Conservation (phyloP, 2,113 vertebrate species). For the Megatriorchis doriae region DNA sequence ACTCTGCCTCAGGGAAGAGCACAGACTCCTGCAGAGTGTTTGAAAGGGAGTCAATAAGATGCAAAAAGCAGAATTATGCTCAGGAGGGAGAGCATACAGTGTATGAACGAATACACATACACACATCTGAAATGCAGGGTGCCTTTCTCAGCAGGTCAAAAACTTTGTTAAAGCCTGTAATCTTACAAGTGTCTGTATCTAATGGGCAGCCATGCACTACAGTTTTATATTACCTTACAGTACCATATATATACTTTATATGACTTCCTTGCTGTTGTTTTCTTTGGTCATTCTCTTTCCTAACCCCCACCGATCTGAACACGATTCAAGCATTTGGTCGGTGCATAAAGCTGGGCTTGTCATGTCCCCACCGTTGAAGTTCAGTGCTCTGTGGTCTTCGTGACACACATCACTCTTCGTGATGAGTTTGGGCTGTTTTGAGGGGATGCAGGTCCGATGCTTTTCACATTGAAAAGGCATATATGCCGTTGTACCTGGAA, state of each 20-base stretch:
- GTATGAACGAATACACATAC: neutral
- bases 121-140: neutral
- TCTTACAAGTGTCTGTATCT: neutral
- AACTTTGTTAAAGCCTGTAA: neutral
- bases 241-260: neutral
- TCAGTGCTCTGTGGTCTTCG: neutral
- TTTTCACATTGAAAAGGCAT: neutral
- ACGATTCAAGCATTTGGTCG: rapidly evolving
- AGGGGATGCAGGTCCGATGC: neutral
- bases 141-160: neutral
- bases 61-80: neutral
- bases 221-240: neutral
- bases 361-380: rapidly evolving
- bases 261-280: neutral
- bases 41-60: neutral
- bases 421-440: neutral
- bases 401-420: no score
- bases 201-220: neutral
- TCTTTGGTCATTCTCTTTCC: neutral
- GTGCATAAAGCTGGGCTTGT: neutral
- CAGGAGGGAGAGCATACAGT: neutral
- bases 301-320: neutral
- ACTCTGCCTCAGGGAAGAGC: neutral
- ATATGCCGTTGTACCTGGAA: neutral
- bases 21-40: neutral